phyloP scores from a whole-genome alignment of 2,888 invertebrate species.

The Drosophila flavopinicola region DNA sequence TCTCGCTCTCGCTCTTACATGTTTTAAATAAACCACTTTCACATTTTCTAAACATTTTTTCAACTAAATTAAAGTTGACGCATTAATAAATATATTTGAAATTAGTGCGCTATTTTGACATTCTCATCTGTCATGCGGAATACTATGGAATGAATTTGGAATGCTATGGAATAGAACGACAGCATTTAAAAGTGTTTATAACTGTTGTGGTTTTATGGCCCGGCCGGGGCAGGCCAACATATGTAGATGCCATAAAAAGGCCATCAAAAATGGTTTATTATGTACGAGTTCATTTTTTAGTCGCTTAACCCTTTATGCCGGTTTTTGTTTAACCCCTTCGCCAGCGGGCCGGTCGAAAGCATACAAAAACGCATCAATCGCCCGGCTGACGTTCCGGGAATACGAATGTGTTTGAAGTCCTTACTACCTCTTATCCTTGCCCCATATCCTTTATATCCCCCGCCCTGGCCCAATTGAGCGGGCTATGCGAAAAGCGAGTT shows the following conservation, averaged over 20 bases:
- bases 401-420: slow-evolving; percentile 13
- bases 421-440: not conserved
- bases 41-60: too few relatives aligned
- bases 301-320: slow-evolving; percentile 48
- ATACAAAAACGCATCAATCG: slow-evolving; percentile 62
- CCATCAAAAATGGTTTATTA: slow-evolving; percentile 50
- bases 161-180: slow-evolving; percentile 29
- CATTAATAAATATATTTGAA: slow-evolving; percentile 17
- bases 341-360: not conserved
- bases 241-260: slow-evolving; percentile 48
- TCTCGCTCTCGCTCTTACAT: too few relatives aligned
- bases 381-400: slow-evolving; percentile 49
- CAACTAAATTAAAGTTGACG: too few relatives aligned
- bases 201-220: slow-evolving; percentile 42
- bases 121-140: slow-evolving; percentile 18
- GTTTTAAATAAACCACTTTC: too few relatives aligned
- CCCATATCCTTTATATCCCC: slow-evolving; percentile 1
- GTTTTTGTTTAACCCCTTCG: not conserved
- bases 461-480: not conserved
- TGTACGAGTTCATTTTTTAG: slow-evolving; percentile 37
- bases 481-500: slow-evolving; percentile 37
- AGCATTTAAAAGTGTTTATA: slow-evolving; percentile 51
- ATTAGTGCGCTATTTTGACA: too few relatives aligned
- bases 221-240: slow-evolving; percentile 41
- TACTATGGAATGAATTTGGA: slow-evolving; percentile 17